Conservation (phyloP, 2,797 vertebrate species). For the Enteromius radiatus region DNA sequence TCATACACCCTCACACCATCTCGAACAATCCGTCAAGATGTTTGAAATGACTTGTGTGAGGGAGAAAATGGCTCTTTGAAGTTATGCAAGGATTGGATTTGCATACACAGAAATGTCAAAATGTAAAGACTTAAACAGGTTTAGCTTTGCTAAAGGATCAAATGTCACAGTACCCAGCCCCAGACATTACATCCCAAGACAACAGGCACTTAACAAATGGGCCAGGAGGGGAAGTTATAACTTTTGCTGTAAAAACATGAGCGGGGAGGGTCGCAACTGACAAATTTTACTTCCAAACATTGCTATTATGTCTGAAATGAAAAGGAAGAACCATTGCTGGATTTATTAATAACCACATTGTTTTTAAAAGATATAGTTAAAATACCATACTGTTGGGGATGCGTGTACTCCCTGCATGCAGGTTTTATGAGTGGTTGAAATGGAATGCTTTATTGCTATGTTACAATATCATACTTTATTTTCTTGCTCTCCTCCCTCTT, state of each 20-base stretch:
- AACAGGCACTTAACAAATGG: slow-evolving; percentile 18
- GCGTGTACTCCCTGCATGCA: background rate
- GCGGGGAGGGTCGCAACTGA: background rate
- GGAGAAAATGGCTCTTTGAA: background rate
- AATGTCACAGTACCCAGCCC: background rate
- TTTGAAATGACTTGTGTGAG: background rate
- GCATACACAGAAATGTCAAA: background rate
- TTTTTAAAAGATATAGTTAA: slow-evolving; percentile 9
- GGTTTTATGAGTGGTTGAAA: background rate
- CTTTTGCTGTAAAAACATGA: background rate
- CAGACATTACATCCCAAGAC: slow-evolving; percentile 9
- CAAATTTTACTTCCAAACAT: background rate
- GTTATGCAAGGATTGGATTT: background rate
- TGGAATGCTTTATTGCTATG: background rate
- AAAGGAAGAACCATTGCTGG: background rate
- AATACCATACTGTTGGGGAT: background rate
- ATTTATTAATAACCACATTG: slow-evolving; percentile 14
- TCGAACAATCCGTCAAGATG: background rate
- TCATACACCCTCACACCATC: background rate
- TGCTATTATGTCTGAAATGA: background rate
- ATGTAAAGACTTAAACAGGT: background rate
- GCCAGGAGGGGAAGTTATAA: background rate
- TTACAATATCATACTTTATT: background rate
- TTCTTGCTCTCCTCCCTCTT: background rate
- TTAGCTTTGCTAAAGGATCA: background rate